Base-by-base conservation (phyloP, 2,797 vertebrate species). In the Zonotrichia albicollis region DNA sequence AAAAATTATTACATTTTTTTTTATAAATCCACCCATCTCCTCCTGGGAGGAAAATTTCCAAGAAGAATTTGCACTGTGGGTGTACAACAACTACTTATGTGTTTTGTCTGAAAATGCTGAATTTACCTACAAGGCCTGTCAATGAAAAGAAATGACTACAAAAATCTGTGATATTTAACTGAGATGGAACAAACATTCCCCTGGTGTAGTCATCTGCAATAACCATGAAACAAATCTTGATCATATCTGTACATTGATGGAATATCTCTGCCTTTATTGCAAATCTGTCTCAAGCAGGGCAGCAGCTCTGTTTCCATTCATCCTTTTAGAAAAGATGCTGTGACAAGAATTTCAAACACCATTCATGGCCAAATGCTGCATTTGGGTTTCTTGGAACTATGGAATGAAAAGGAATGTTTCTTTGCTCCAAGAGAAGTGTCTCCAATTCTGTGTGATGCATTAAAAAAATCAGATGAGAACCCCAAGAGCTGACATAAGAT, bases 271-370 rank as follows among this genome's bases (percentile, higher is more conserved):
- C n/a, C 70, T 83, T 88, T 88, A 92, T 78, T 90, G 81, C 65
- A 87, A 57, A 84, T 48, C 13, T 83, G 51, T 79, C 87, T 95
- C 80, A 71, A 25, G 62, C 75, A 66, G 80, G 43, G 42, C 48
- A 85, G 81, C 36, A n/a, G 72, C 53, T 96, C 74, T 94, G 62
- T 81, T 94, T 91, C 80, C 61, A 61, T 82, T 94, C 87, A 90
- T 77, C 83, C 85, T 25, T 55, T 55, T 83, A 66, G 54, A 76
- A 80, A 93, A 93, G 79, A 73, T 18, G 50, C 55, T 64, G 74
- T 65, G 73, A 81, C 34, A 71, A 38, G 92, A 89, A 87, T 92
- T 91, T 58, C 72, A 91, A 96, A 67, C 62, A 70, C 45, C 90
- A 75, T 43, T 76, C 75, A 16, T 29, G 75, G 82, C 91, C 94